These are phyloP conservation scores for Drosophila santomea DNA, from an alignment of 1,140 invertebrate species.

Conservation along the genomic window DNA sequence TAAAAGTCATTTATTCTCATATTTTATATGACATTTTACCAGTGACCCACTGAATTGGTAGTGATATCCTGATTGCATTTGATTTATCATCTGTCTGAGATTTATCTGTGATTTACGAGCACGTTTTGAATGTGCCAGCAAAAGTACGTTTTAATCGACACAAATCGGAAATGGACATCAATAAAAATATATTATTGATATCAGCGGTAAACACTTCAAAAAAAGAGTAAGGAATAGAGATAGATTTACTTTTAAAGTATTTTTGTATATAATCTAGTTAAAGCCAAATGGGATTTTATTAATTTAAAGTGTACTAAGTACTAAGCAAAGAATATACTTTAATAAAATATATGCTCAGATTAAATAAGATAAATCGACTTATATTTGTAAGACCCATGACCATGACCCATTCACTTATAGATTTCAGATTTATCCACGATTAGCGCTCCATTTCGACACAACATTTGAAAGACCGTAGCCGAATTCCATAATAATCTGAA, in stretches of 20 bases:
- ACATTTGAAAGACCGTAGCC: constrained; percentile 3
- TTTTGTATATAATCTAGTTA: too few relatives aligned
- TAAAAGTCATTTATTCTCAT: constrained; percentile 20
- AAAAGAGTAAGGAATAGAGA: background rate
- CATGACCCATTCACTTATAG: background rate
- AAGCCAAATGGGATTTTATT: too few relatives aligned
- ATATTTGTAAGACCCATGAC: too few relatives aligned
- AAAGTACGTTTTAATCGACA: constrained; percentile 3
- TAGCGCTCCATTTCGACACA: constrained; percentile 6
- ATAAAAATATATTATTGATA: background rate
- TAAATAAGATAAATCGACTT: background rate
- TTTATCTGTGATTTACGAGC: constrained; percentile 14
- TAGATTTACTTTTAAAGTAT: too few relatives aligned
- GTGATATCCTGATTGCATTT: constrained; percentile 14
- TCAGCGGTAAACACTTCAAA: background rate
- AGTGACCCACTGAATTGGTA: constrained; percentile 2
- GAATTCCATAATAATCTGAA: constrained; percentile 21
- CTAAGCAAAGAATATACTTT: too few relatives aligned
- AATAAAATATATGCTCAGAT: too few relatives aligned
- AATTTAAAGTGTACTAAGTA: too few relatives aligned
- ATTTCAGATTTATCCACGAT: constrained; percentile 10
- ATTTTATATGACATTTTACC: background rate
- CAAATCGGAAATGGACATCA: constrained; percentile 4
- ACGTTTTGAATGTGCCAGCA: background rate
- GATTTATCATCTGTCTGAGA: constrained; percentile 14